Conservation (phyloP, 2,113 vertebrate genomes). For the Craseonycteris thonglongyai region DNA sequence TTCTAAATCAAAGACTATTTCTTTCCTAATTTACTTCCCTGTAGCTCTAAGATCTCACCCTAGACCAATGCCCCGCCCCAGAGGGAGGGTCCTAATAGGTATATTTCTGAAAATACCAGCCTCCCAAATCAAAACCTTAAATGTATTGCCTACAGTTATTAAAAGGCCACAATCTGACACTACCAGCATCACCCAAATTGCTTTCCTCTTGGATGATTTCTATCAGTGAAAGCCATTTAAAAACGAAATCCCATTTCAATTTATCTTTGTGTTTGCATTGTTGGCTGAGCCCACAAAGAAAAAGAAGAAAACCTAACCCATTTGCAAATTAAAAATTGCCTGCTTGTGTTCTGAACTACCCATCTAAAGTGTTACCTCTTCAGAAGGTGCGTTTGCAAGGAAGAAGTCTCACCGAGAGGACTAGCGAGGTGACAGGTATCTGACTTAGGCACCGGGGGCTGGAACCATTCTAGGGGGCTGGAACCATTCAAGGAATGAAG, state of each 20-base stretch:
- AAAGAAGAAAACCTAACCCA: background rate
- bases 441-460: conserved; percentile 42
- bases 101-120: background rate
- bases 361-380: conserved; percentile 47
- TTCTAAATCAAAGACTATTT: conserved; percentile 3
- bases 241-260: conserved; percentile 56
- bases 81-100: background rate
- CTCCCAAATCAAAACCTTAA: conserved; percentile 21
- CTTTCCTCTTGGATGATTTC: conserved; percentile 25
- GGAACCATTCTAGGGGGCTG: too few relatives aligned
- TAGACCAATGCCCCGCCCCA: background rate
- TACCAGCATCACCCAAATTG: background rate
- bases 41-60: background rate
- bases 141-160: conserved; percentile 25
- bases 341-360: conserved; percentile 45
- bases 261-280: conserved; percentile 53
- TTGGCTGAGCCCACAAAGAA: conserved; percentile 40
- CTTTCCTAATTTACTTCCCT: background rate
- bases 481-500: too few relatives aligned
- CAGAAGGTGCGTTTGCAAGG: background rate
- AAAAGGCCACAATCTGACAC: conserved; percentile 39
- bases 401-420: conserved; percentile 1
- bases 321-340: conserved; percentile 66
- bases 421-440: conserved; percentile 31
- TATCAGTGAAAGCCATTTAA: conserved; percentile 42